Conservation (phyloP, 1,140 invertebrate species). For the Neelides sp. region DNA sequence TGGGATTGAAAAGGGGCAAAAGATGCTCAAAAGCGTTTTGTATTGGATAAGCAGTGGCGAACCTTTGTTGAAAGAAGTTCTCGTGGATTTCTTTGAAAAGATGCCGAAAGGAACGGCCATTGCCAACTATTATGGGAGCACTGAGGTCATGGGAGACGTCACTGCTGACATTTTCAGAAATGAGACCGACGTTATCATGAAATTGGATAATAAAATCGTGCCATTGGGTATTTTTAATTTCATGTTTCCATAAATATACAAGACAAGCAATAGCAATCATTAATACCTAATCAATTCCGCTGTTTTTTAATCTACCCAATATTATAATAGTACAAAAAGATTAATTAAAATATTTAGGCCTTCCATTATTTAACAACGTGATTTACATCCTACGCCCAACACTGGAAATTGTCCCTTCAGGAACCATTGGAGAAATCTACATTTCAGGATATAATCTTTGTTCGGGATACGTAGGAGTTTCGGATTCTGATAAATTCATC, state of each 20-base stretch:
- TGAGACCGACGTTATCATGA: conserved; percentile 44
- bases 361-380: conserved; percentile 60
- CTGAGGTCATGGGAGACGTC: conserved; percentile 73
- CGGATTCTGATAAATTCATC: conserved; percentile 56
- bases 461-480: conserved; percentile 64
- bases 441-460: conserved; percentile 64
- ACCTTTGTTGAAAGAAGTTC: conserved; percentile 50
- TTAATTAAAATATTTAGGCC: conserved; percentile 38
- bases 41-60: conserved; percentile 75
- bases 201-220: conserved; percentile 45
- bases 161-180: conserved; percentile 47
- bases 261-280: too few relatives aligned
- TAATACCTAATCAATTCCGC: too few relatives aligned
- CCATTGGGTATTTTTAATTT: conserved; percentile 55
- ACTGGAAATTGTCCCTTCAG: conserved; percentile 49
- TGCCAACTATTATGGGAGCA: conserved; percentile 80
- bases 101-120: conserved; percentile 49
- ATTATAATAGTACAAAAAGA: too few relatives aligned
- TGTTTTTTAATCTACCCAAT: too few relatives aligned
- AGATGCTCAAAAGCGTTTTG: conserved; percentile 44
- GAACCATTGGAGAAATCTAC: conserved; percentile 63
- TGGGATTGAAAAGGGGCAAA: conserved; percentile 19
- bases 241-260: neutral
- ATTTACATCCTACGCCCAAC: conserved; percentile 63
- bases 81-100: conserved; percentile 55